Conservation (phyloP, 2,797 vertebrate genomes). For the Stomatorhinus walkeri region DNA sequence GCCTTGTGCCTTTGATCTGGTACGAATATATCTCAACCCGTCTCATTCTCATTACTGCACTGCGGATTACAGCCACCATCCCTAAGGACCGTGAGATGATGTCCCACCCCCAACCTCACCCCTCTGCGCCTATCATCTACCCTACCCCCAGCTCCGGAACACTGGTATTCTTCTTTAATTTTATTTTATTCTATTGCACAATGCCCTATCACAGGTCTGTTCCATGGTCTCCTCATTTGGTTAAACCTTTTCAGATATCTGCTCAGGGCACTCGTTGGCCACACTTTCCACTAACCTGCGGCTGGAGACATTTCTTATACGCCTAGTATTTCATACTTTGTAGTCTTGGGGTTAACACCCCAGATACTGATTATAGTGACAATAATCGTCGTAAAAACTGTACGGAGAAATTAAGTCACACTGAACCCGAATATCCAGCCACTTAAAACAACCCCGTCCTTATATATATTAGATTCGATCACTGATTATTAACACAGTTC, state of each 20-base stretch:
- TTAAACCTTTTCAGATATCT: background rate
- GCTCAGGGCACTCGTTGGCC: background rate
- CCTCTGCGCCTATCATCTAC: slow-evolving; percentile 21
- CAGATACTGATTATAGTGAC: background rate
- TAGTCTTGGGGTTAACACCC: background rate
- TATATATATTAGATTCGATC: background rate
- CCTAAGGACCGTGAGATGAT: slow-evolving; percentile 35
- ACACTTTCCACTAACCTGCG: background rate
- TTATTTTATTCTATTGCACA: background rate
- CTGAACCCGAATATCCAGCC: background rate
- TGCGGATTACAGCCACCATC: slow-evolving; percentile 47
- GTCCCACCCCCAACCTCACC: slow-evolving; percentile 39
- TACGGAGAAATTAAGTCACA: background rate
- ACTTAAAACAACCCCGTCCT: background rate
- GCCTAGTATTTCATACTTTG: background rate
- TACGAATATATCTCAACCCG: slow-evolving; percentile 33
- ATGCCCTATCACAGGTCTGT: background rate
- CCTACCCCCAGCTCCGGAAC: slow-evolving; percentile 4
- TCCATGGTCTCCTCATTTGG: background rate
- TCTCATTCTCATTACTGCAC: slow-evolving; percentile 32
- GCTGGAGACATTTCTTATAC: background rate
- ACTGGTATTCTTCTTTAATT: background rate
- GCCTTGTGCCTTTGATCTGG: slow-evolving; percentile 52
- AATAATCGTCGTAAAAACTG: background rate
- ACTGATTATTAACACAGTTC: background rate